Base-by-base conservation (phyloP, 2,888 invertebrate genomes). In the Hemicrepidius hirtus region DNA sequence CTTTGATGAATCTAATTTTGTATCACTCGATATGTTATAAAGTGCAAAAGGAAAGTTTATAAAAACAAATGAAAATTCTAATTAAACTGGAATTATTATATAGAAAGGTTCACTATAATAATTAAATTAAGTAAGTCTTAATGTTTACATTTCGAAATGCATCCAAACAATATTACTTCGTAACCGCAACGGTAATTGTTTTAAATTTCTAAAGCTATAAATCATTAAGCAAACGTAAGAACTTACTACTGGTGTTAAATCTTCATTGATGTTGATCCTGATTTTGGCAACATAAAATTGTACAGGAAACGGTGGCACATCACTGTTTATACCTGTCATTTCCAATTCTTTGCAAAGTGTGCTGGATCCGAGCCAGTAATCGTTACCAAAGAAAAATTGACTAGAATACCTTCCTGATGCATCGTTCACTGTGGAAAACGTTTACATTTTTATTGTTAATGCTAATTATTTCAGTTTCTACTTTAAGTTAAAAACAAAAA, bases 351-450 rank as follows among this genome's bases (percentile, higher is more conserved):
- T 82, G 83, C 95, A 95, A 44, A 93, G 90, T 57, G 89, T 88
- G 76, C 90, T 88, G 57, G 94, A 94, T 3, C 95, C 95, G 80
- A 94, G 86, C 95, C 95, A 95, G 86, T 92, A 94, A 84, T 94
- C 93, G 84, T 93, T 94, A 16, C 94, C 95, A 81, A 93, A 95
- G 80, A 94, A 88, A 79, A 93, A 90, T 83, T 93, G 93, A 9
- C 93, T 91, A 12, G 91, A 91, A 87, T 95, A 95, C 77, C 92
- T 92, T 46, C 95, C 95, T 6, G 95, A 94, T 0, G 95, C 92
- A 83, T 95, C 95, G 81, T 90, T 92, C 85, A 94, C 95, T 95
- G 88, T 21, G 86, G 87, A 71, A 68, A 24, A 24, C 24, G 24
- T 24, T 24, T 24, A 75, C 60, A 77, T n/a, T 21, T 73, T 65